These are phyloP conservation scores for Neolamprologus hecqui DNA, from an alignment of 2,113 vertebrate species.

Conservation along the genomic window DNA sequence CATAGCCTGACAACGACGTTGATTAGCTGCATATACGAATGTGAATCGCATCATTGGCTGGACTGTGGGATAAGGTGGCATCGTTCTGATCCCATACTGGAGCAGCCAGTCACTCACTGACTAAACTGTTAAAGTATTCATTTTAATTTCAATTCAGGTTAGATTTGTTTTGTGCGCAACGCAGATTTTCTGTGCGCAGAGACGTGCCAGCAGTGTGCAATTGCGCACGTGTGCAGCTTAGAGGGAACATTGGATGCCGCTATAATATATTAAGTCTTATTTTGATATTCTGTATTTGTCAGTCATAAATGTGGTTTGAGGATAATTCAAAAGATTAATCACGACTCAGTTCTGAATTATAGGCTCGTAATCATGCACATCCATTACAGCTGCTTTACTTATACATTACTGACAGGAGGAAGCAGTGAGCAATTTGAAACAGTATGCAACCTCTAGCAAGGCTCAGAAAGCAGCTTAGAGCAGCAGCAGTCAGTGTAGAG, in stretches of 20 bases:
- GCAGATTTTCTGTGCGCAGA: too few relatives aligned
- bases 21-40: too few relatives aligned
- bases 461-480: neutral
- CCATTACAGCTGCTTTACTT: neutral
- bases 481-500: neutral
- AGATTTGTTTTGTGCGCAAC: too few relatives aligned
- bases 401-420: neutral
- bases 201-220: rapidly evolving
- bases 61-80: too few relatives aligned
- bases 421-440: neutral
- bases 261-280: neutral
- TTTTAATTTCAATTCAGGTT: too few relatives aligned
- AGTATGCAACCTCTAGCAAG: neutral
- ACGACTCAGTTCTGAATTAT: neutral
- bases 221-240: rapidly evolving
- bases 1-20: too few relatives aligned
- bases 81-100: rapidly evolving
- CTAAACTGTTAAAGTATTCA: rapidly evolving
- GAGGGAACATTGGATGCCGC: neutral
- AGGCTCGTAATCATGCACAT: neutral
- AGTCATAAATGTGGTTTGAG: neutral
- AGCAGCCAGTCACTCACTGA: too few relatives aligned
- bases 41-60: too few relatives aligned
- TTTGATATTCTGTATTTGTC: neutral
- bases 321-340: neutral